These are phyloP conservation scores for Aphelenchoides fujianensis DNA, from an alignment of 1,140 invertebrate species.

Conservation along the genomic window DNA sequence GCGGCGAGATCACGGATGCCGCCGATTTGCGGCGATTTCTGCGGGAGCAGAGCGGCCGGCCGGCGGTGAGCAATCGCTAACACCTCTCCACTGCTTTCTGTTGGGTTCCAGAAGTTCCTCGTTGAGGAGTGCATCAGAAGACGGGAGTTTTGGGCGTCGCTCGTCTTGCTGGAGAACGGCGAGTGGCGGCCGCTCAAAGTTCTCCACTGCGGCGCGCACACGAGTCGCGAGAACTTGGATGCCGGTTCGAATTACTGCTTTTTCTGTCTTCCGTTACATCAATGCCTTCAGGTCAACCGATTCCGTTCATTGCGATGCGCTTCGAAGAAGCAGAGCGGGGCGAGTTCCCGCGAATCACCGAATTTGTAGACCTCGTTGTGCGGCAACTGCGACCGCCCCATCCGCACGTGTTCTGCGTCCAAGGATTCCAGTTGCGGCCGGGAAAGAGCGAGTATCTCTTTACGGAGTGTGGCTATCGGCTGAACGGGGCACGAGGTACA, in stretches of 20 bases:
- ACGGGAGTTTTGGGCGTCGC: constrained; percentile 18
- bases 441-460: constrained; percentile 21
- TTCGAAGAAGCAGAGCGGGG: constrained; percentile 24
- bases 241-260: too few relatives aligned
- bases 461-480: constrained; percentile 32
- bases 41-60: too few relatives aligned
- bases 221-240: constrained; percentile 21
- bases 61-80: not conserved
- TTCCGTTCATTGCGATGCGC: constrained; percentile 21
- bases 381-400: constrained; percentile 24
- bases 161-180: constrained; percentile 14
- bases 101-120: constrained; percentile 18
- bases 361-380: constrained; percentile 25
- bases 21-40: too few relatives aligned
- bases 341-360: constrained; percentile 23
- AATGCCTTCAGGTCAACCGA: constrained; percentile 19
- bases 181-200: not conserved
- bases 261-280: not conserved
- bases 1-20: constrained; percentile 11
- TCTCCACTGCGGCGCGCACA: constrained; percentile 6
- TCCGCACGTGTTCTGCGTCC: constrained; percentile 37
- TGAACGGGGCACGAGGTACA: constrained; percentile 33
- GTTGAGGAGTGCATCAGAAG: constrained; percentile 20
- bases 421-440: constrained; percentile 30
- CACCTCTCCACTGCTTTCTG: not conserved